Evolutionary conservation across 2,888 invertebrate species (phyloP).

Genomic region (Pristionchus mayeri): DNA sequence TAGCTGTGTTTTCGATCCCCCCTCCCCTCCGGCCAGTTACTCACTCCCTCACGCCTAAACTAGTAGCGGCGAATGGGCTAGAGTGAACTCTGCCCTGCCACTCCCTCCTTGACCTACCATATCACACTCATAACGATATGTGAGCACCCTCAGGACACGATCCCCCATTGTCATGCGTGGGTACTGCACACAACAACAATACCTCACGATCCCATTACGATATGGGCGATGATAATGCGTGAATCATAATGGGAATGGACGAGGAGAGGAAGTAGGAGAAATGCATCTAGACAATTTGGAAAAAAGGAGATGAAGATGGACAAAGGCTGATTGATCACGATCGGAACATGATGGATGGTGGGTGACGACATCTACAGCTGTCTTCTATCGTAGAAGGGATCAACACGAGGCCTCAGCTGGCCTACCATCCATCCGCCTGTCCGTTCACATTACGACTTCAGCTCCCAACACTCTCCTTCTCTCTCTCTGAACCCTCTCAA

Average conservation of each 20-base stretch:
- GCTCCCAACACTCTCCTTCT: background rate
- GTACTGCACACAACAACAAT: background rate
- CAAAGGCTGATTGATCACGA: background rate
- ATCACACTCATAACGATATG: too few species aligned
- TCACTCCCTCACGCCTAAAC: background rate
- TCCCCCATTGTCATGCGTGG: background rate
- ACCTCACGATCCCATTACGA: background rate
- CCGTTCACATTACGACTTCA: slow-evolving; percentile 12
- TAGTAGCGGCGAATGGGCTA: background rate
- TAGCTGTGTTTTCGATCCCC: background rate
- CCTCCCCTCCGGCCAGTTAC: too few species aligned
- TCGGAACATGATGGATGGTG: background rate
- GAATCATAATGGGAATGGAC: background rate
- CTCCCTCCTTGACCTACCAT: slow-evolving; percentile 4
- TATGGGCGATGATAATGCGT: background rate
- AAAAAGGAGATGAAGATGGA: background rate
- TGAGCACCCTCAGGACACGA: background rate
- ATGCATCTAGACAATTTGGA: background rate
- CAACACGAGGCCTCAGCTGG: background rate
- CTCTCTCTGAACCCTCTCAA: background rate
- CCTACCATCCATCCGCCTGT: background rate
- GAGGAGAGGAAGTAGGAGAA: background rate
- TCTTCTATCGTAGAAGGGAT: background rate
- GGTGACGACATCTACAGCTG: background rate
- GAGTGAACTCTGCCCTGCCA: background rate